phyloP scores from a whole-genome alignment of 2,113 vertebrate species.

The Eurypyga helias region DNA sequence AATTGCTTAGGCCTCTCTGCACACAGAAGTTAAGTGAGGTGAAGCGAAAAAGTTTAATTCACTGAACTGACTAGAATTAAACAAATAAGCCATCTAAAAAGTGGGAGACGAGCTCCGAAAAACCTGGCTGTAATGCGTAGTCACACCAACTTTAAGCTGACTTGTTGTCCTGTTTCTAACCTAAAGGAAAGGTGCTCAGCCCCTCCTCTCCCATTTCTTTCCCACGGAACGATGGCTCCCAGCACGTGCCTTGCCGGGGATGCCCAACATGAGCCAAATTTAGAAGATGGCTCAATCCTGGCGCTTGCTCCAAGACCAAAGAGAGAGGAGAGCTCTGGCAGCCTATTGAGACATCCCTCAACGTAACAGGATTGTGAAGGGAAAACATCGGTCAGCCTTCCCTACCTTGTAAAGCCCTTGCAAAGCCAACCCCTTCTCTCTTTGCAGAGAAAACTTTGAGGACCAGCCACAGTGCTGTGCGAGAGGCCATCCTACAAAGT shows the following conservation, averaged over 20 bases:
- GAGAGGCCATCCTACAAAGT: not conserved
- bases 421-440: fast-evolving
- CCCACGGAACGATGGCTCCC: not conserved
- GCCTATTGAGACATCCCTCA: not conserved
- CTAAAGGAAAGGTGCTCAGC: not conserved
- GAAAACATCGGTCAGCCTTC: not conserved
- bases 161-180: not conserved
- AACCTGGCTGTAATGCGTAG: not conserved
- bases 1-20: slow-evolving; percentile 35
- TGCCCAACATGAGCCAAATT: not conserved
- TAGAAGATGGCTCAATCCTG: not conserved
- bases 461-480: fast-evolving
- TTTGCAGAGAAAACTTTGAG: not conserved
- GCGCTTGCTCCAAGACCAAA: not conserved
- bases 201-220: not conserved
- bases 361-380: not conserved
- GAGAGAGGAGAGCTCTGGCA: not conserved
- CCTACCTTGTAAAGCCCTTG: not conserved
- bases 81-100: slow-evolving; percentile 2
- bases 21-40: slow-evolving; percentile 43
- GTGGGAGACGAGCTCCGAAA: not conserved
- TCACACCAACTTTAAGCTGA: not conserved
- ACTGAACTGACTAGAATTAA: slow-evolving; percentile 31
- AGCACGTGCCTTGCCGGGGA: not conserved
- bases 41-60: slow-evolving; percentile 39